phyloP scores from a whole-genome alignment of 2,888 invertebrate species.

The Acanthopleura granulata region DNA sequence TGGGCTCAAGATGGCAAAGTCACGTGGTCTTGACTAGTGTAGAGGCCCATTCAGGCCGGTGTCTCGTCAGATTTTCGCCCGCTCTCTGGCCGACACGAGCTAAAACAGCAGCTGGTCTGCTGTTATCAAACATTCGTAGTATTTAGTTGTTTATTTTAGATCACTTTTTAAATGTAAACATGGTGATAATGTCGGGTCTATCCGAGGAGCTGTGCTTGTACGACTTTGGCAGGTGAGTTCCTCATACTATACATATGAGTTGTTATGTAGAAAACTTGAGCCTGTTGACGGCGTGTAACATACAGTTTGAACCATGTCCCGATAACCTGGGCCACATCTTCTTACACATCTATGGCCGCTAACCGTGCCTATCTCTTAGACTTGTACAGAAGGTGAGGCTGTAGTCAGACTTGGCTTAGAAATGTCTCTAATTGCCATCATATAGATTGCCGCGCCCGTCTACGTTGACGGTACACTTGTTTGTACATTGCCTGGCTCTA shows the following conservation, averaged over 20 bases:
- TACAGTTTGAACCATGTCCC: no score
- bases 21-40: background rate
- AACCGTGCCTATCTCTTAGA: no score
- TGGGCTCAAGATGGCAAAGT: background rate
- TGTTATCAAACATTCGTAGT: slow-evolving; percentile 6
- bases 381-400: no score
- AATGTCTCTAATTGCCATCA: no score
- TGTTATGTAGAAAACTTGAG: no score
- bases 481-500: no score
- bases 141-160: background rate
- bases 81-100: background rate
- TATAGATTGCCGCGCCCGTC: no score
- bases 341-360: no score
- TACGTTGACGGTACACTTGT: no score
- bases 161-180: slow-evolving; percentile 15
- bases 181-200: slow-evolving; percentile 10
- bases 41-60: background rate
- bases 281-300: no score
- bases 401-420: no score
- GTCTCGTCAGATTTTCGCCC: background rate
- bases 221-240: slow-evolving; percentile 2
- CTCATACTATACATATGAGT: background rate
- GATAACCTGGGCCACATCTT: no score
- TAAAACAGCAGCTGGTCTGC: slow-evolving; percentile 15
- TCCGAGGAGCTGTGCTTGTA: slow-evolving; percentile 12